A percentile compares a stretch with the other conserved stretches of the same genome.
These are phyloP conservation scores for Vireo griseus DNA, from an alignment of 2,797 vertebrate species.

Conservation along the genomic window DNA sequence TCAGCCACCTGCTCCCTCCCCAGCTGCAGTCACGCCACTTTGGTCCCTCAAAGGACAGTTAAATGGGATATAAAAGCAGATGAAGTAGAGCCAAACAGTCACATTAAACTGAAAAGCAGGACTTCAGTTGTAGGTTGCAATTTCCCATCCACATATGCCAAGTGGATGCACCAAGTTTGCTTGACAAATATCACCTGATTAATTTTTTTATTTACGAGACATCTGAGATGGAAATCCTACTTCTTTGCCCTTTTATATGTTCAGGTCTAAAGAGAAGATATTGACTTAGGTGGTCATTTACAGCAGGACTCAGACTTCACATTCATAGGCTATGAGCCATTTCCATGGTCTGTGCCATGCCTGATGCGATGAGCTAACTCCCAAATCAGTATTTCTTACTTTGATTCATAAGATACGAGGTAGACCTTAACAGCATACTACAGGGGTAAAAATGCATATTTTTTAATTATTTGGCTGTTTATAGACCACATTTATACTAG, in stretches of 20 bases:
- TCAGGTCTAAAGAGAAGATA: neutral
- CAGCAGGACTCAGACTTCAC: neutral
- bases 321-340: neutral
- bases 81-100: neutral
- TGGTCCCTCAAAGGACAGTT: neutral
- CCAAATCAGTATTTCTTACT: neutral
- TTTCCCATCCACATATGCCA: neutral
- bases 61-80: neutral
- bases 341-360: neutral
- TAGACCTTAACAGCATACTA: neutral
- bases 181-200: neutral
- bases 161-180: neutral
- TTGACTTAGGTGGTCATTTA: neutral
- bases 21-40: rapidly evolving
- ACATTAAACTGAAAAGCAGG: neutral
- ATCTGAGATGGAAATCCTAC: neutral
- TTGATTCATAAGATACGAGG: neutral
- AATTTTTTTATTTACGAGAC: neutral
- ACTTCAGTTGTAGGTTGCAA: neutral
- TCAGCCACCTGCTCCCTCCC: neutral
- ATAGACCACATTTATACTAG: neutral
- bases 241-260: neutral
- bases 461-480: neutral
- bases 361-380: neutral
- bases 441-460: neutral